These are phyloP conservation scores for Urosaurus nigricauda DNA, from an alignment of 2,797 vertebrate genomes.

Conservation along the genomic window DNA sequence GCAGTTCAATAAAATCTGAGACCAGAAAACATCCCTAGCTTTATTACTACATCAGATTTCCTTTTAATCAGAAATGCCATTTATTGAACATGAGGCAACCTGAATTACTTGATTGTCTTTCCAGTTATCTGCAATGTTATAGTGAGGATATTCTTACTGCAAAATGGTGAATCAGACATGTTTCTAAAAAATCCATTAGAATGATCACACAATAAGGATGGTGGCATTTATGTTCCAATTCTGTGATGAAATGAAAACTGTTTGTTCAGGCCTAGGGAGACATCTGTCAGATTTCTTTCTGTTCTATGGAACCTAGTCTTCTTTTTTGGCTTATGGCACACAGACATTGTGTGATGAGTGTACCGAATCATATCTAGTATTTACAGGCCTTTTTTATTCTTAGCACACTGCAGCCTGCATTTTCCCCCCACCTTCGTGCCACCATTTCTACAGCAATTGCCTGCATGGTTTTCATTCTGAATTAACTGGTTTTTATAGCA, in stretches of 20 bases:
- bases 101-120: neutral
- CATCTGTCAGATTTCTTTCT: constrained; percentile 26
- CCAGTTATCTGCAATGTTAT: neutral
- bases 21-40: too few relatives aligned
- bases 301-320: neutral
- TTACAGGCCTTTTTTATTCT: neutral
- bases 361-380: constrained; percentile 1
- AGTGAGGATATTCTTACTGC: neutral
- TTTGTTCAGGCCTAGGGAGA: constrained; percentile 9
- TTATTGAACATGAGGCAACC: neutral
- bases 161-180: neutral
- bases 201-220: neutral
- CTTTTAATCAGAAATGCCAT: neutral
- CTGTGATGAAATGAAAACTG: neutral
- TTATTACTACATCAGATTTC: neutral
- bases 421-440: neutral
- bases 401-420: neutral
- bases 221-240: constrained; percentile 1
- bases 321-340: neutral
- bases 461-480: constrained; percentile 19
- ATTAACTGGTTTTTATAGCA: neutral
- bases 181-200: neutral
- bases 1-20: neutral
- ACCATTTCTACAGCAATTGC: neutral
- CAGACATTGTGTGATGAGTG: neutral